Evolutionary conservation across 2,888 invertebrate genomes (phyloP), one percentile per base, ranked within the genome.

Genomic region (Leistus spinibarbis): DNA sequence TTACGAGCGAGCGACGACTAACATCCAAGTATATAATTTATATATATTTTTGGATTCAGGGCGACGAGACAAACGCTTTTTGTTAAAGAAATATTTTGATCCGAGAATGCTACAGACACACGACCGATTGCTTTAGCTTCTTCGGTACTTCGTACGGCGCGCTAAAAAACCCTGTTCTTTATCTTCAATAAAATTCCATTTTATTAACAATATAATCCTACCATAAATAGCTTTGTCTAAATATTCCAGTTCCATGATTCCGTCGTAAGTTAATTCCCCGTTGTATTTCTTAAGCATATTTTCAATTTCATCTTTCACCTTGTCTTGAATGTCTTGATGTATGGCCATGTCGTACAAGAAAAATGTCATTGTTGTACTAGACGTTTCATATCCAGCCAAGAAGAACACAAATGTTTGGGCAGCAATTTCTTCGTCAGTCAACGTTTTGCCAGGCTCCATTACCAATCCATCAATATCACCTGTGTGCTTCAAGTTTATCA

Each of bases 401-500:
- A 72, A 72, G 16, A 72, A 72, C 0, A 72, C 23, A 65, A 72
- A 72, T 9, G 72, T 56, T 23, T 72, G 65, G 0, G 72, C 72
- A 1, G 72, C 72, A 1, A 72, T 24, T 57, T 73, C 73, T 22
- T 73, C 56, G 20, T 66, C 72, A 17, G 22, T 63, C 23, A 13
- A 56, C 54, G 27, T 23, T 0, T 13, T 19, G 13, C 23, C 23
- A 4, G 22, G 16, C 19, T 69, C 64, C 7, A 54, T 57, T 17
- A 27, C 56, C 7, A 63, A 71, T 53, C 60, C 76, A 16, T 22
- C 19, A 1, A 76, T 62, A 66, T 71, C 78, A 60, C 70, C 76
- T 5, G 72, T 69, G 24, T 82, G 80, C 69, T 81, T 81, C 40
- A 83, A 70, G 66, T 81, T 79, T 70, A 84, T 82, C 76, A 84